Percentiles rank a stretch among this genome's conserved stretches.
These are phyloP conservation scores for Herpetotheres cachinnans DNA, from an alignment of 2,113 vertebrate species.

Conservation along the genomic window DNA sequence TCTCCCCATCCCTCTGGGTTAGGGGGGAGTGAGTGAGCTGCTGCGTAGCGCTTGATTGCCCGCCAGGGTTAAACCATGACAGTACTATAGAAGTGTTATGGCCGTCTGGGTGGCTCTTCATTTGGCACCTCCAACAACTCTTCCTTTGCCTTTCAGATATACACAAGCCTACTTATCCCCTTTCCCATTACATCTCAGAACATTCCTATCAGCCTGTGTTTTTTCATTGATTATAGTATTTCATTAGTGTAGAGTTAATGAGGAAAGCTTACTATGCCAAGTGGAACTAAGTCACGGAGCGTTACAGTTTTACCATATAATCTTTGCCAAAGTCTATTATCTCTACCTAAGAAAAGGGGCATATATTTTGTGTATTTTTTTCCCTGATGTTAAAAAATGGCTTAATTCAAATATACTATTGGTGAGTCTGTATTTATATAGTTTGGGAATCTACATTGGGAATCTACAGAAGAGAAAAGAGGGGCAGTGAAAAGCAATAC, in stretches of 20 bases:
- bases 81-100: background rate
- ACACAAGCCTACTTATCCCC: background rate
- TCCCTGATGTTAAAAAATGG: background rate
- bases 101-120: background rate
- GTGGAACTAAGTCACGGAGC: background rate
- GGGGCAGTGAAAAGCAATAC: background rate
- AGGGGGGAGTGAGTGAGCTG: too few species aligned
- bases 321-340: background rate
- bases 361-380: background rate
- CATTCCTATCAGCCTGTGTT: background rate
- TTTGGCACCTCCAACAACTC: background rate
- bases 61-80: too few species aligned
- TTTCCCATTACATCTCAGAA: background rate
- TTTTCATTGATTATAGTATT: background rate
- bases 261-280: background rate
- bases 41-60: too few species aligned
- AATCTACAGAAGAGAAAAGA: background rate
- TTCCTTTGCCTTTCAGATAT: background rate
- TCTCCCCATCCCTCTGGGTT: too few species aligned
- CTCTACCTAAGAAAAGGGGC: background rate
- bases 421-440: background rate
- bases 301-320: background rate
- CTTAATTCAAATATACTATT: background rate
- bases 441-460: background rate
- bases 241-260: background rate